Base-by-base conservation (phyloP, 1,140 invertebrate species). In the Drusus annulatus region DNA sequence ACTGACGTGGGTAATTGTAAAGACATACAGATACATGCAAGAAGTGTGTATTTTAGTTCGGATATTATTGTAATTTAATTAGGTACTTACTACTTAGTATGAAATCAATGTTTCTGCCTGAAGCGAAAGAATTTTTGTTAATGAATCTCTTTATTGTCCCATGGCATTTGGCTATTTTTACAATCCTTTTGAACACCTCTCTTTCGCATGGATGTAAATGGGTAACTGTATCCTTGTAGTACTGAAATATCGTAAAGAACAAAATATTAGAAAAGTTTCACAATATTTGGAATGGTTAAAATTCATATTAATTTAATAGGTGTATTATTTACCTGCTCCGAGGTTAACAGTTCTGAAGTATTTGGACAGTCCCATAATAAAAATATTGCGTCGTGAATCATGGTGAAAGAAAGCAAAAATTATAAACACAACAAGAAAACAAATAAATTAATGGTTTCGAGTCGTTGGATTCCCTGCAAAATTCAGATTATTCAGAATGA, bases 301-400 rank as follows among this genome's bases (percentile, higher is more conserved):
- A 65, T 16, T 31, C 10, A 63, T 23, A 69, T 45, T 50, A 69
- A 28, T 28, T 28, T 28, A 28, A 28, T 28, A 28, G 2, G 25
- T 28, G 25, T 28, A 28, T 28, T 28, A 62, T 31, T 50, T 63
- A 80, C 81, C 68, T 80, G 78, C n/a, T 82, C 65, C 8, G 58
- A 56, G 74, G 28, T 23, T 62, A 65, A 62, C 19, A 80, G 36
- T 69, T 86, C 84, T 45, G 80, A 81, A 60, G 74, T 76, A 50
- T 86, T 84, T 13, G 86, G 86, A 81, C 85, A 89, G 80, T 89
- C 88, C 88, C 88, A 90, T 10, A 90, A 83, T 71, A 90, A 83
- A 80, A 89, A 84, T 79, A 90, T 78, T 25, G 87, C 87, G 76
- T 90, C 88, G 63, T 90, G 86, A 52, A 90, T 89, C 89, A 90